phyloP scores from a whole-genome alignment of 2,888 invertebrate genomes.

The Drosophila nigricruria region DNA sequence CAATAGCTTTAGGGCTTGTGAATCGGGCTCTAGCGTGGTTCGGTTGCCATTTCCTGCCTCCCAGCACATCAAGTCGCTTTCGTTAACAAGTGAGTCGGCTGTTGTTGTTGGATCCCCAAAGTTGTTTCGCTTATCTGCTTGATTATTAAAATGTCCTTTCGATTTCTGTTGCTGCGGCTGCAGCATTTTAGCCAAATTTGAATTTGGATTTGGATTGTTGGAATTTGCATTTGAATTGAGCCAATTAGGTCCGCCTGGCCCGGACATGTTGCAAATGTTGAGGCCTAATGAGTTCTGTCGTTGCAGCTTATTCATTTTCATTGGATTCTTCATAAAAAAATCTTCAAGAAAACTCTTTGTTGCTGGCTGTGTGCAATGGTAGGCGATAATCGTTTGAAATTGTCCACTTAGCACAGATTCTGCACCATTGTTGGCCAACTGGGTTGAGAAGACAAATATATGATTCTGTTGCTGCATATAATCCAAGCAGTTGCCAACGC shows the following conservation, averaged over 20 bases:
- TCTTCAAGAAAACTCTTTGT: constrained; percentile 96
- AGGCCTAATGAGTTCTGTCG: constrained; percentile 88
- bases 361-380: constrained; percentile 97
- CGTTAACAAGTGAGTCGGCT: constrained; percentile 70
- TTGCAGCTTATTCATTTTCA: constrained; percentile 94
- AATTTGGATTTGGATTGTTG: constrained; percentile 32
- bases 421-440: constrained; percentile 97
- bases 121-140: constrained; percentile 48
- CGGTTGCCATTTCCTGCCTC: constrained; percentile 86
- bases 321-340: constrained; percentile 92
- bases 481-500: constrained; percentile 73
- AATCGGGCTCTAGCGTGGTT: constrained; percentile 65
- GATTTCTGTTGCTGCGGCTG: constrained; percentile 50
- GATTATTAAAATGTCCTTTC: constrained; percentile 42
- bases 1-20: constrained; percentile 61
- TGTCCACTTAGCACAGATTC: constrained; percentile 96
- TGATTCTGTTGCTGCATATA: constrained; percentile 98
- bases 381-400: constrained; percentile 96
- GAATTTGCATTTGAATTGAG: constrained; percentile 29
- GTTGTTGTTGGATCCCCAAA: constrained; percentile 43
- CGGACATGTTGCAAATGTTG: constrained; percentile 57
- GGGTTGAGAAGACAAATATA: constrained; percentile 98
- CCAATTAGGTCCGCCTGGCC: constrained; percentile 27
- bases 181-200: constrained; percentile 42
- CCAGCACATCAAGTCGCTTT: constrained; percentile 86